Conservation (phyloP, 2,888 invertebrate genomes). For the Caenorhabditis sulstoni region DNA sequence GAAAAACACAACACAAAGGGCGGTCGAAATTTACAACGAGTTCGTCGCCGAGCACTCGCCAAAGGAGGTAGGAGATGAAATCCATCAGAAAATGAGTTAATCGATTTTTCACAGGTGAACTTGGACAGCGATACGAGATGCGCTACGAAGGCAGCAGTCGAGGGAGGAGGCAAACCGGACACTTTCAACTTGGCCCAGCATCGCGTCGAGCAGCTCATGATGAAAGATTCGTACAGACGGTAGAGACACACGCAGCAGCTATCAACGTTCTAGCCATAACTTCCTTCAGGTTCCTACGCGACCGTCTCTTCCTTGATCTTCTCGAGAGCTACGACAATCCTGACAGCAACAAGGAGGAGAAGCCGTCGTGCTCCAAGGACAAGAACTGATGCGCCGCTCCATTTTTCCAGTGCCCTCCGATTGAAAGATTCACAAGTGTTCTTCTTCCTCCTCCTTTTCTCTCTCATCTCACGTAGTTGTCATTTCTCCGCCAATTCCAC, state of each 20-base stretch:
- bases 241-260: no score
- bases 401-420: background rate
- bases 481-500: slow-evolving; percentile 10
- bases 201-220: slow-evolving; percentile 77
- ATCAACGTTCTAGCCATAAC: no score
- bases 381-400: no score
- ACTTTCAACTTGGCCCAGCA: slow-evolving; percentile 76
- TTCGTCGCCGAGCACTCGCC: slow-evolving; percentile 73
- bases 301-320: slow-evolving; percentile 67
- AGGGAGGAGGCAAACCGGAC: slow-evolving; percentile 70
- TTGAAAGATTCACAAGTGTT: no score
- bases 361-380: slow-evolving; percentile 18
- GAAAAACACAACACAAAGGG: slow-evolving; percentile 71
- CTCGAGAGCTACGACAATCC: slow-evolving; percentile 52
- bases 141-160: slow-evolving; percentile 76
- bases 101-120: slow-evolving; percentile 72
- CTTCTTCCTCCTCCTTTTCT: background rate
- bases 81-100: background rate
- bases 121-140: slow-evolving; percentile 76
- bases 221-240: slow-evolving; percentile 76
- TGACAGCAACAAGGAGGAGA: slow-evolving; percentile 26
- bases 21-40: slow-evolving; percentile 73
- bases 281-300: slow-evolving; percentile 68
- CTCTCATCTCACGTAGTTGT: no score
- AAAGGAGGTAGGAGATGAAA: slow-evolving; percentile 71